Conservation (phyloP, 2,113 vertebrate species). For the Scatophagus argus region DNA sequence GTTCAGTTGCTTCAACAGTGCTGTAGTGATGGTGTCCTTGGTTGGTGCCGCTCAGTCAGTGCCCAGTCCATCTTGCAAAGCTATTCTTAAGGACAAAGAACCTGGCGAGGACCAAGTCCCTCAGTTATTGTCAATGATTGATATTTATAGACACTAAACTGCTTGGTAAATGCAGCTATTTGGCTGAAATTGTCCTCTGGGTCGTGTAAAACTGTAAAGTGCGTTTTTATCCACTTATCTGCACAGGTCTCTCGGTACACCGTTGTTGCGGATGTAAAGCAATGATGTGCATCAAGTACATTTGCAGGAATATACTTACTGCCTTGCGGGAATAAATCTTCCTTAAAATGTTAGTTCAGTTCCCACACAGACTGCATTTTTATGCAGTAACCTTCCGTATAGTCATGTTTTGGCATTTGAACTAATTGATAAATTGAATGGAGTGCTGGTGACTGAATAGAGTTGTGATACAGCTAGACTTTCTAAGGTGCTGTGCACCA, state of each 20-base stretch:
- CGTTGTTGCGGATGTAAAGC: constrained; percentile 18
- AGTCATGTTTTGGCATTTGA: neutral
- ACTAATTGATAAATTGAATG: neutral
- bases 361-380: neutral
- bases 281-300: constrained; percentile 22
- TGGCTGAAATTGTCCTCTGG: constrained; percentile 43
- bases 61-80: neutral
- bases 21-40: neutral
- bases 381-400: neutral
- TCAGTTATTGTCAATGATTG: constrained; percentile 14
- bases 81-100: constrained; percentile 11
- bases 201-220: constrained; percentile 42
- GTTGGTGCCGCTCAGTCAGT: neutral
- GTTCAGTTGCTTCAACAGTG: neutral
- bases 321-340: constrained; percentile 14
- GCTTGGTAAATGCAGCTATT: constrained; percentile 32
- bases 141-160: constrained; percentile 31
- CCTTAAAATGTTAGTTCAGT: neutral
- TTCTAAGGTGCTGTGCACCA: constrained; percentile 26
- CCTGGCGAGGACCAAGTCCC: constrained; percentile 6
- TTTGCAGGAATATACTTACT: constrained; percentile 2
- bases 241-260: constrained; percentile 33
- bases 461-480: neutral
- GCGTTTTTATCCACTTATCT: constrained; percentile 32
- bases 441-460: neutral